Base-by-base conservation (phyloP, 2,888 invertebrate genomes). In the Cactoblastis cactorum region DNA sequence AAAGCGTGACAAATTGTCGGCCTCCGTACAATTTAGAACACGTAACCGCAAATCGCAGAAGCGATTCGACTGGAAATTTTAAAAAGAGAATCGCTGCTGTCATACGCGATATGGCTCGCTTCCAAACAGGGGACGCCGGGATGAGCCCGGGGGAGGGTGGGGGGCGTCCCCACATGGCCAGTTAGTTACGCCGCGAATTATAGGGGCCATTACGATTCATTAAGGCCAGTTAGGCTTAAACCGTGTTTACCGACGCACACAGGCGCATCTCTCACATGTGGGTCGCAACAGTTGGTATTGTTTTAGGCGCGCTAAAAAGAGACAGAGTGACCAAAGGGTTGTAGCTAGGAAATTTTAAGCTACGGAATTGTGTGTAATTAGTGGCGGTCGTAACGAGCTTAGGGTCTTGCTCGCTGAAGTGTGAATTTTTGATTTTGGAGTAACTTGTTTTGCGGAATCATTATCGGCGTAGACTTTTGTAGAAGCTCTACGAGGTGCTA, bases 141-240 rank as follows among this genome's bases (percentile, higher is more conserved):
- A 38, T 48, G 41, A 41, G 34, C 8, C 33, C 34, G 65, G 71
- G 62, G 49, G 58, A 60, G 58, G 63, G 69, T 64, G 55, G 62
- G 67, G 69, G 69, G 58, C 67, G 77, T 74, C 85, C 86, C 86
- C 87, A 83, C 83, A 86, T 80, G 87, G 86, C 82, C 87, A 88
- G 89, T 90, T 90, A 90, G 90, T 90, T 90, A 89, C 89, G 89
- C 89, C 88, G 88, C 90, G 89, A 90, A 90, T 90, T 90, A 90
- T 90, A 90, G 90, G 88, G 90, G 88, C 90, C 90, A 90, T 90
- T 90, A 90, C 90, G 90, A 90, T 90, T 90, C 90, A 90, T 90
- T 90, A 90, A 90, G 88, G 90, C 89, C 90, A 88, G 90, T 90
- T 90, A 90, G 89, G 90, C 89, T 90, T 90, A 88, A 90, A 88